Percentiles rank a stretch among this genome's conserved stretches.
These are phyloP conservation scores for Rana temporaria DNA, from an alignment of 2,113 vertebrate genomes.

Conservation along the genomic window DNA sequence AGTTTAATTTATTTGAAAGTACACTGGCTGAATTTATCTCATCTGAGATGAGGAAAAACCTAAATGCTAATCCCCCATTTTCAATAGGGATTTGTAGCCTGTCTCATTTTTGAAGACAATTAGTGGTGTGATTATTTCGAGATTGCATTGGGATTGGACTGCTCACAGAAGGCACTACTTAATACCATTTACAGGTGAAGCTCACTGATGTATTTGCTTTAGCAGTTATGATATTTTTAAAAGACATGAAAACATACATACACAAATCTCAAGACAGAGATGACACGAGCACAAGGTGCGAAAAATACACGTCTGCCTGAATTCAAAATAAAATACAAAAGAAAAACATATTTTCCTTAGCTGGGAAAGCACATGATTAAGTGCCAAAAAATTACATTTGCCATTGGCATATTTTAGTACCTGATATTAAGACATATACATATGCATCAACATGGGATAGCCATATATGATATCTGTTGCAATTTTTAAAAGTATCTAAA, in stretches of 20 bases:
- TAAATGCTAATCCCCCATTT: constrained; percentile 4
- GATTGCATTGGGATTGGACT: constrained; percentile 31
- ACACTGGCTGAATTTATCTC: neutral
- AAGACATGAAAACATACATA: neutral
- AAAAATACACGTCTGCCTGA: too few species aligned
- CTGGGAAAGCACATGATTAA: too few species aligned
- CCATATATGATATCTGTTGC: too few species aligned
- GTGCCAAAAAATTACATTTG: too few species aligned
- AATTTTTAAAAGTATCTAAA: too few species aligned
- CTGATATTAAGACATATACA: too few species aligned
- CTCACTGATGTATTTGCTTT: neutral
- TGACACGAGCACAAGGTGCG: too few species aligned
- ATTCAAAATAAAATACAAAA: too few species aligned
- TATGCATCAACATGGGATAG: too few species aligned
- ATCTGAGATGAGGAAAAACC: constrained; percentile 6
- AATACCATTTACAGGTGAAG: constrained; percentile 17
- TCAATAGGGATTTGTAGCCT: constrained; percentile 16
- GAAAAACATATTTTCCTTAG: too few species aligned
- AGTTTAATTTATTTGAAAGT: constrained; percentile 5
- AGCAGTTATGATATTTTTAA: constrained; percentile 23
- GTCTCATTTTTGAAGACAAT: constrained; percentile 17
- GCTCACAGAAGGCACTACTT: neutral
- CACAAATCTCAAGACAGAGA: neutral
- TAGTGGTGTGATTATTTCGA: constrained; percentile 36
- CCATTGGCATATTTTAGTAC: too few species aligned